A percentile compares a stretch with the other conserved stretches of the same genome.
These are phyloP conservation scores for Danaus chrysippus DNA, from an alignment of 2,888 invertebrate species.

Conservation along the genomic window DNA sequence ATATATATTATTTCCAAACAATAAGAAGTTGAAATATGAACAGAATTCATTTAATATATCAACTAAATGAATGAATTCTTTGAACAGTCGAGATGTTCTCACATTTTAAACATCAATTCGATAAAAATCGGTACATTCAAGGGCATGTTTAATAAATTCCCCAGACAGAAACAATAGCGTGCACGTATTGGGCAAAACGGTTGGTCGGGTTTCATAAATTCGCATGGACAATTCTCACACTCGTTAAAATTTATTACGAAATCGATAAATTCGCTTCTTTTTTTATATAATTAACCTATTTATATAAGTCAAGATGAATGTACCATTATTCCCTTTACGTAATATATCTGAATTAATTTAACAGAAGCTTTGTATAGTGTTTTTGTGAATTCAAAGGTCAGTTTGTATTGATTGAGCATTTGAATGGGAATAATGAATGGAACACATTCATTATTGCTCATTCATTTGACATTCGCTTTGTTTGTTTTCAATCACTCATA, in stretches of 20 bases:
- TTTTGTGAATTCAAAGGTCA: conserved; percentile 3
- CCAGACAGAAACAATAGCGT: conserved; percentile 49
- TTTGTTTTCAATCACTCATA: background rate
- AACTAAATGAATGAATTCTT: background rate
- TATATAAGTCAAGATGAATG: too few relatives aligned
- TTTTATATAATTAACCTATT: background rate
- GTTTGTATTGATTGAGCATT: background rate
- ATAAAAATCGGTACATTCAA: background rate
- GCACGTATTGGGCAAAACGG: conserved; percentile 44
- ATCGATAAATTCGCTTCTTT: conserved; percentile 3
- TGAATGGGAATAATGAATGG: background rate
- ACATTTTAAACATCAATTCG: conserved; percentile 1
- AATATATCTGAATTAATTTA: too few relatives aligned
- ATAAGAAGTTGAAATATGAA: too few relatives aligned
- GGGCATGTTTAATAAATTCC: conserved; percentile 11
- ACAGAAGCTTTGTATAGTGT: background rate
- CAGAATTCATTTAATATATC: background rate
- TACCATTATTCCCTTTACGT: too few relatives aligned
- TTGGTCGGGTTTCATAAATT: conserved; percentile 59
- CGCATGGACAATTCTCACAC: conserved; percentile 59
- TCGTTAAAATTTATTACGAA: conserved; percentile 31
- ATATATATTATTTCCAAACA: too few relatives aligned
- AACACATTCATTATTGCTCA: background rate
- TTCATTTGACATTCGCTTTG: background rate
- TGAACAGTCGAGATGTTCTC: background rate